Evolutionary conservation across 2,888 invertebrate species (phyloP).

Genomic region (Macroteleia sp.): DNA sequence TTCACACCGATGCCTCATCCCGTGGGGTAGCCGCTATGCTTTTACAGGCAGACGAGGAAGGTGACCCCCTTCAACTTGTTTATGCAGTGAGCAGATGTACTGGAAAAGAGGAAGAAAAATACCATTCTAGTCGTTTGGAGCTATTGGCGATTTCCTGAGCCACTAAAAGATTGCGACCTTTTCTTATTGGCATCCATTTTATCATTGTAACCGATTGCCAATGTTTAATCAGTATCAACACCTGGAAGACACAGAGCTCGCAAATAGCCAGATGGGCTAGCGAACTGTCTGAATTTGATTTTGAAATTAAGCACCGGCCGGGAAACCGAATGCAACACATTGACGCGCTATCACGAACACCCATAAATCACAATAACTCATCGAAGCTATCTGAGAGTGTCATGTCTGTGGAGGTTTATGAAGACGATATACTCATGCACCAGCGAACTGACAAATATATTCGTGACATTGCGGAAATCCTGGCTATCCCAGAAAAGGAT

Average conservation of each 20-base stretch:
- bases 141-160: conserved; percentile 30
- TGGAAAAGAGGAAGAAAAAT: not conserved
- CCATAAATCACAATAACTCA: conserved; percentile 15
- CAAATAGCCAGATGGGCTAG: conserved; percentile 64
- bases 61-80: not conserved
- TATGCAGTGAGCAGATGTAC: not conserved
- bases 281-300: conserved; percentile 58
- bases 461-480: not conserved
- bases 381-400: too few relatives aligned
- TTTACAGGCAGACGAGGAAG: not conserved
- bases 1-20: not conserved
- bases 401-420: not conserved
- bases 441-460: not conserved
- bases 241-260: conserved; percentile 55
- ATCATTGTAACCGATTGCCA: conserved; percentile 67
- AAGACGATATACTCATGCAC: conserved; percentile 11
- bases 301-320: conserved; percentile 41
- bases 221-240: conserved; percentile 61
- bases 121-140: conserved; percentile 69
- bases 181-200: conserved; percentile 59
- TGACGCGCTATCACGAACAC: conserved; percentile 65
- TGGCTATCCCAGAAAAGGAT: not conserved
- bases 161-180: conserved; percentile 26
- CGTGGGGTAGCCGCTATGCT: not conserved
- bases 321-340: conserved; percentile 63